Evolutionary conservation across 2,888 invertebrate species (phyloP), one percentile per base, ranked within the genome.

Genomic region (Dicranocentrus wangi): DNA sequence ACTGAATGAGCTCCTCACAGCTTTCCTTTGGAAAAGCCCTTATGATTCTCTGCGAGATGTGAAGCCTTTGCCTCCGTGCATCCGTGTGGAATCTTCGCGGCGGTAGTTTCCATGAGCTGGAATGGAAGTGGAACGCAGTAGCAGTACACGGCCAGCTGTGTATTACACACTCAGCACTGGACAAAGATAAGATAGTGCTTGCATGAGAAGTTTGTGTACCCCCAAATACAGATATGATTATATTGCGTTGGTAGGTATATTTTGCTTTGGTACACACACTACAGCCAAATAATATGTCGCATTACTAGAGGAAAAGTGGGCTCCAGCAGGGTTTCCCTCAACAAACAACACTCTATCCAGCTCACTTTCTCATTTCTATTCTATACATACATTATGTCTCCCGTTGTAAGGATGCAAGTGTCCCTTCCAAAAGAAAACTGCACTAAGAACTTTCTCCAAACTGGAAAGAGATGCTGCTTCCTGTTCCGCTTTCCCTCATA

Each of bases 391-490:
- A 55, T 47, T 47, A 10, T 47, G 25, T 21, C 43, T 43, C 43
- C 2, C 13, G 43, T n/a, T 3, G 15, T n/a, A 43, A 43, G 43
- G 13, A n/a, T n/a, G n/a, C n/a, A n/a, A n/a, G n/a, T n/a, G n/a
- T n/a, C n/a, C n/a, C n/a, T n/a, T n/a, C n/a, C n/a, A n/a, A n/a
- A n/a, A 43, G n/a, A 43, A 43, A 43, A 43, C n/a, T 43, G n/a
- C n/a, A 43, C 43, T 13, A n/a, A 55, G 25, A 55, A n/a, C 55
- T 55, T 55, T 55, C 55, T 55, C 25, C 25, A 55, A 25, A 73
- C 39, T 47, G 23, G 28, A 28, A 25, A 70, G 65, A 73, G 73
- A 73, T 73, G 73, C 73, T 73, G 65, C 73, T 73, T 73, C 73
- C 73, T 73, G 53, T 73, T 73, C 73, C 73, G 73, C 55, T 61